Conservation (phyloP, 1,140 invertebrate genomes). For the Hypsibius dujardini region DNA sequence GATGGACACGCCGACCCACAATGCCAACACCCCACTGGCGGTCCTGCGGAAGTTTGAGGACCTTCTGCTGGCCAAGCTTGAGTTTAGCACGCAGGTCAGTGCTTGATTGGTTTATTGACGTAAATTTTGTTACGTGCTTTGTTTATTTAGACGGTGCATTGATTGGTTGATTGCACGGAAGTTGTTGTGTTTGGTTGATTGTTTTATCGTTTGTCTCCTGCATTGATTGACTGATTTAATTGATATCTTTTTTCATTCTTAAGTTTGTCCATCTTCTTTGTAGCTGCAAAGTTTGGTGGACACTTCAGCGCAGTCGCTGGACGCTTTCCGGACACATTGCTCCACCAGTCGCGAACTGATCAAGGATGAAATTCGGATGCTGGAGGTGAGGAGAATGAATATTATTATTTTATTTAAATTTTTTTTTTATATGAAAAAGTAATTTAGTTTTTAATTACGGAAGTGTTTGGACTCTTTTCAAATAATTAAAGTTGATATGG, state of each 20-base stretch:
- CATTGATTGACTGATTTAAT: too few species aligned
- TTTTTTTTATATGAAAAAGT: constrained; percentile 4
- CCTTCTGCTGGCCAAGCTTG: not conserved
- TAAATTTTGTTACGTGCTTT: too few species aligned
- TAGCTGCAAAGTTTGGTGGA: constrained; percentile 11
- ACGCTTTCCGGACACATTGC: constrained; percentile 13
- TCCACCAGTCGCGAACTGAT: constrained; percentile 10
- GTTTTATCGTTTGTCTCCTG: too few species aligned
- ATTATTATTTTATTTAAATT: too few species aligned
- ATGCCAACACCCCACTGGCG: not conserved
- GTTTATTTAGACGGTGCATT: too few species aligned
- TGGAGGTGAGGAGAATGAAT: not conserved
- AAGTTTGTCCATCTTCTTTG: not conserved
- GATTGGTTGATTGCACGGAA: too few species aligned
- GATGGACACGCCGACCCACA: too few species aligned
- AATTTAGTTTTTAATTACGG: not conserved
- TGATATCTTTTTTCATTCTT: too few species aligned
- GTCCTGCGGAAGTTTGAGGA: not conserved
- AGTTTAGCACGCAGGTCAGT: not conserved
- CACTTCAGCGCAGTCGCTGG: constrained; percentile 5
- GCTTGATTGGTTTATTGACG: too few species aligned
- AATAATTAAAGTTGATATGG: too few species aligned
- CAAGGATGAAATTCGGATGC: constrained; percentile 15
- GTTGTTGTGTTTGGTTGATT: too few species aligned
- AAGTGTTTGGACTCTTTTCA: too few species aligned